Conservation (phyloP, 2,888 invertebrate genomes). For the Pharmacophagus antenor region DNA sequence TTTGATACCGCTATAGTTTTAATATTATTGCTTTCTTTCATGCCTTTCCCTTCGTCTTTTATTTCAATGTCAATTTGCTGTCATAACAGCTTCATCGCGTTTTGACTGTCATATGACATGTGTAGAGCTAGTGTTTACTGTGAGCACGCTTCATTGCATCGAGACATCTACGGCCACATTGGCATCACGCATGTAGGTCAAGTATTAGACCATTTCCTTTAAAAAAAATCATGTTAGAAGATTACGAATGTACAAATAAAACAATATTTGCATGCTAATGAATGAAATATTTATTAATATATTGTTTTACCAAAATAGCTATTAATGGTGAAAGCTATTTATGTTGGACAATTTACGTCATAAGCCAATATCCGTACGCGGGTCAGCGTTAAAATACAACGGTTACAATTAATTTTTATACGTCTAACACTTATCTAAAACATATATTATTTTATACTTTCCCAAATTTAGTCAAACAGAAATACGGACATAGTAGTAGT, state of each 20-base stretch:
- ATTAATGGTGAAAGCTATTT: not conserved
- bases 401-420: not conserved
- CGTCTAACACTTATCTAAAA: not conserved
- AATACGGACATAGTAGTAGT: not conserved
- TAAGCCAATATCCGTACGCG: not conserved
- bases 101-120: no score
- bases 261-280: slow-evolving; percentile 5
- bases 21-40: no score
- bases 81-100: no score
- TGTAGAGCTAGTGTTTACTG: no score
- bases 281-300: slow-evolving; percentile 1
- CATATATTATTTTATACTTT: not conserved
- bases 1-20: no score
- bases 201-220: no score
- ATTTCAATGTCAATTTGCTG: no score
- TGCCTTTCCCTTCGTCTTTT: no score
- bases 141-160: no score
- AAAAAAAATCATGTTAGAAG: no score
- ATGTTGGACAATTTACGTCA: not conserved
- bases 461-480: not conserved
- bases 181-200: no score
- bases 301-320: not conserved
- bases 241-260: not conserved
- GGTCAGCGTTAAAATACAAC: not conserved
- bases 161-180: no score